A percentile compares a stretch with the other conserved stretches of the same genome.
These are phyloP conservation scores for Caenorhabditis imperialis DNA, from an alignment of 2,888 invertebrate species.

Conservation along the genomic window DNA sequence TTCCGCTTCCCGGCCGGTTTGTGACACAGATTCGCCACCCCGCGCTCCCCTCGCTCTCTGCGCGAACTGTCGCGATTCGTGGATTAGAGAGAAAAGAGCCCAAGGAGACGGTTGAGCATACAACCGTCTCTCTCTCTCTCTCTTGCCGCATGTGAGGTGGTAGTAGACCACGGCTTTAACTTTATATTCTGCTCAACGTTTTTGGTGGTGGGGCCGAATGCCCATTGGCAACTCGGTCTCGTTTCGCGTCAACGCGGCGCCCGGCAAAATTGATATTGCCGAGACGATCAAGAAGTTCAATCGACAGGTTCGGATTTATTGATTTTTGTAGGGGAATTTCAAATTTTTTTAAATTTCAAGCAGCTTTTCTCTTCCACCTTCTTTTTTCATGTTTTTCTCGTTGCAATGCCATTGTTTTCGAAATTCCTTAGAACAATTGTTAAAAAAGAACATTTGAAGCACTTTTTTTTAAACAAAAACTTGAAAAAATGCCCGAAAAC, in stretches of 20 bases:
- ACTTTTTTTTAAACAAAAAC: too few relatives aligned
- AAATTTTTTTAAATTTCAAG: not conserved
- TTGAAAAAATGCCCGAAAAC: too few relatives aligned
- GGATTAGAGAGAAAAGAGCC: not conserved
- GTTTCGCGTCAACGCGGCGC: slow-evolving; percentile 54
- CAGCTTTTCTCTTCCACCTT: not conserved
- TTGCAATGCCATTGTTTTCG: not conserved
- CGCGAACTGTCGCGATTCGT: not conserved
- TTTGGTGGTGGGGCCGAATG: slow-evolving; percentile 25
- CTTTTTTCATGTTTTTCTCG: not conserved
- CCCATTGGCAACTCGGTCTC: slow-evolving; percentile 50
- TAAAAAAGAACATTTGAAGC: slow-evolving; percentile 18
- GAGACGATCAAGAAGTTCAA: slow-evolving; percentile 51
- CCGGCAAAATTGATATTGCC: slow-evolving; percentile 57
- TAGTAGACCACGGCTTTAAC: too few relatives aligned
- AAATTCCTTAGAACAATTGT: not conserved
- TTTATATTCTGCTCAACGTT: too few relatives aligned
- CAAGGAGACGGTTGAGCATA: not conserved
- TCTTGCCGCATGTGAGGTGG: not conserved
- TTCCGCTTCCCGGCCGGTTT: slow-evolving; percentile 2
- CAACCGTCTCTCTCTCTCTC: not conserved
- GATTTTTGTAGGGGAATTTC: not conserved
- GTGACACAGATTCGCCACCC: not conserved
- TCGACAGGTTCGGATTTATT: slow-evolving; percentile 27
- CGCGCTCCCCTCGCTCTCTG: not conserved